These are phyloP conservation scores for Dallia pectoralis DNA, from an alignment of 2,797 vertebrate species.

Conservation along the genomic window DNA sequence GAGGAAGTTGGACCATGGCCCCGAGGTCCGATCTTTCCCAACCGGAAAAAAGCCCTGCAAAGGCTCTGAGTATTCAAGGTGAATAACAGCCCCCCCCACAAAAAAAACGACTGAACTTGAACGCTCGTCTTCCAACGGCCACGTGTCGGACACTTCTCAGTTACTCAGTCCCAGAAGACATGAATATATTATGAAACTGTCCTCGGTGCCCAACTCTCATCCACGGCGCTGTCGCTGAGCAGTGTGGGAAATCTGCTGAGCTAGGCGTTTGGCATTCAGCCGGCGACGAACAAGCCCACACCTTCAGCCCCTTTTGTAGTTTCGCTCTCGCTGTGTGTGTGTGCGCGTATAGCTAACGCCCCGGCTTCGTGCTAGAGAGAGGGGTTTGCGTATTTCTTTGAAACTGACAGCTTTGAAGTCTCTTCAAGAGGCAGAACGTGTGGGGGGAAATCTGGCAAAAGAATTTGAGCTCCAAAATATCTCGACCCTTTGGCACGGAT, in stretches of 20 bases:
- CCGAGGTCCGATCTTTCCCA: conserved; percentile 99
- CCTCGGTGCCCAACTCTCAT: neutral
- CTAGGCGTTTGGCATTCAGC: conserved; percentile 25
- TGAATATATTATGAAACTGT: too few species aligned
- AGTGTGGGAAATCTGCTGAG: conserved; percentile 24
- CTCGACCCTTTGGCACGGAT: neutral
- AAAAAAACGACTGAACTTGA: too few species aligned
- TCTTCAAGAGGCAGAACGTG: neutral
- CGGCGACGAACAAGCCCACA: conserved; percentile 37
- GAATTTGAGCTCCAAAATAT: neutral
- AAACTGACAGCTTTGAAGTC: conserved; percentile 36
- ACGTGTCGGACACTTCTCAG: too few species aligned
- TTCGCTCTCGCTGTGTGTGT: conserved; percentile 28
- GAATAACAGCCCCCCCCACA: conserved; percentile 53
- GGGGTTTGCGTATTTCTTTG: conserved; percentile 23
- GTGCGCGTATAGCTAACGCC: conserved; percentile 26
- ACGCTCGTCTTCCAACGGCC: too few species aligned
- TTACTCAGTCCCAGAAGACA: too few species aligned
- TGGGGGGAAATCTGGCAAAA: neutral
- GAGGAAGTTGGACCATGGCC: conserved; percentile 99
- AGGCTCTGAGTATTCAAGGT: conserved; percentile 97
- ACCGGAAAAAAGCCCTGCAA: conserved; percentile 99
- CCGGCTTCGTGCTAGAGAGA: conserved; percentile 2
- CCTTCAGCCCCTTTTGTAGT: conserved; percentile 45
- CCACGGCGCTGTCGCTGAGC: conserved; percentile 26